Percentiles rank a stretch among this genome's conserved stretches.
These are phyloP conservation scores for Choreutis nemorana DNA, from an alignment of 2,888 invertebrate genomes.

Conservation along the genomic window DNA sequence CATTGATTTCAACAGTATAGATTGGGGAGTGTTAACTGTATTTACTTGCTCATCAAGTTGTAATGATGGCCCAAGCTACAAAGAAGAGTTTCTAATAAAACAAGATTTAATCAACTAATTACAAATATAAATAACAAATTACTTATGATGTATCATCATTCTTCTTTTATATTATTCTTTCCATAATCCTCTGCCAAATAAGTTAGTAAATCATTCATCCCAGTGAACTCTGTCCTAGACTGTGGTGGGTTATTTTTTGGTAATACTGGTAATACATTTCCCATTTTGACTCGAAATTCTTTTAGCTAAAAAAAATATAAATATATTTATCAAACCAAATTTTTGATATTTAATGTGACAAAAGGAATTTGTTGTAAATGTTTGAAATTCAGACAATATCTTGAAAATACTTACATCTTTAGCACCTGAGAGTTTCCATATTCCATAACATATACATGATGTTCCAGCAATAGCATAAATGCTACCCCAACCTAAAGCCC, in stretches of 20 bases:
- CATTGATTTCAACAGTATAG: slow-evolving; percentile 69
- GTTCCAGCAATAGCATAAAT: slow-evolving; percentile 88
- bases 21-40: slow-evolving; percentile 89
- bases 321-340: too few species aligned
- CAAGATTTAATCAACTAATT: slow-evolving; percentile 73
- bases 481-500: slow-evolving; percentile 89
- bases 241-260: slow-evolving; percentile 80
- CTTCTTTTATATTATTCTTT: slow-evolving; percentile 26
- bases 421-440: slow-evolving; percentile 91
- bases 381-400: too few species aligned
- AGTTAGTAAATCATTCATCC: slow-evolving; percentile 82
- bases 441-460: slow-evolving; percentile 78
- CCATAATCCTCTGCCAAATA: slow-evolving; percentile 74
- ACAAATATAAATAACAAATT: slow-evolving; percentile 11
- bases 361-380: too few species aligned
- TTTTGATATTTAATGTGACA: too few species aligned
- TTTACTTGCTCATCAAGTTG: slow-evolving; percentile 90
- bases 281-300: slow-evolving; percentile 85
- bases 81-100: slow-evolving; percentile 81
- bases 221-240: slow-evolving; percentile 87
- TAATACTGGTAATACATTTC: slow-evolving; percentile 76
- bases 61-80: slow-evolving; percentile 70
- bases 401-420: slow-evolving; percentile 71
- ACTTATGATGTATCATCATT: slow-evolving; percentile 14
- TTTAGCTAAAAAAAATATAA: slow-evolving; percentile 64